Base-by-base conservation (phyloP, 2,797 vertebrate species). In the Falco novaeseelandiae region DNA sequence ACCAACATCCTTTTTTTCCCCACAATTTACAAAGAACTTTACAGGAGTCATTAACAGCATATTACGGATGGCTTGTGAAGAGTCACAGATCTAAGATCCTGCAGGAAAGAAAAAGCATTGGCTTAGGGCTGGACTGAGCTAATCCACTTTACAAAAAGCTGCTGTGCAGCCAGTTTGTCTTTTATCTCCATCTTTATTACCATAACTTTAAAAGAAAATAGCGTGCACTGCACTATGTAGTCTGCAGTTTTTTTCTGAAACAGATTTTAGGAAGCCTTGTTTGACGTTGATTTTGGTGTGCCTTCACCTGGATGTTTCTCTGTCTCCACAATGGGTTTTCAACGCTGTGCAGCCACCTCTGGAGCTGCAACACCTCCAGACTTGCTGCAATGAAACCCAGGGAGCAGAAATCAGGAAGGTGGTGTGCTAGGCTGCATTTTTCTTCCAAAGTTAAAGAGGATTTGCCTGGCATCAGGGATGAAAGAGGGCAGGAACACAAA, bases 241-340 rank as follows among this genome's bases (percentile, higher is more conserved):
- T 44, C 20, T 63, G 38, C 27, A 71, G 11, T 26, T 74, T 22
- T 67, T 78, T 83, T 40, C 67, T 67, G 76, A 91, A 91, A 49
- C 5, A 62, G 30, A 77, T 80, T 72, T 85, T 59, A 59, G 57
- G 42, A 63, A 48, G 12, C 6, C 25, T 72, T 90, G 18, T 66
- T 74, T 76, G 76, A 61, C 2, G 3, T 1, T 32, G 36, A 13
- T n/a, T 2, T 34, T 77, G 18, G 48, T 2, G 0, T 38, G 42
- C 26, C 40, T 86, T 82, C 21, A 27, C 1, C 17, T 44, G 30
- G 26, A 38, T 67, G 25, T 30, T 44, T 62, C n/a, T 67, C 51
- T 51, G 36, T 34, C 49, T 62, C 76, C 69, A 19, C 69, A 86
- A 29, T 30, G 32, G 7, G 13, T 72, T 86, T 81, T 52, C 58